These are phyloP conservation scores for Leptodactylus fuscus DNA, from an alignment of 2,113 vertebrate species.

Conservation along the genomic window DNA sequence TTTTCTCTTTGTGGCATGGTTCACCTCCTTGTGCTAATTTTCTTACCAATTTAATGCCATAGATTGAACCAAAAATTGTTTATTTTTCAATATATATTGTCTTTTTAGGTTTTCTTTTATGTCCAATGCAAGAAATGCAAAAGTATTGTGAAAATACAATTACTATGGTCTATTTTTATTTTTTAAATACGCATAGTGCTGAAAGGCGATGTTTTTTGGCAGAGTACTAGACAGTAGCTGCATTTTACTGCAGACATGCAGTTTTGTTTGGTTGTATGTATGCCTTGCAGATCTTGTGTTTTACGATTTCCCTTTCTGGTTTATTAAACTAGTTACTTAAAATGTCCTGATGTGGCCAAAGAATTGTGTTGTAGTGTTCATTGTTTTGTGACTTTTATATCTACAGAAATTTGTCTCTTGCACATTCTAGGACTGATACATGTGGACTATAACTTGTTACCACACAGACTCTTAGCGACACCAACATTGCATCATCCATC, in stretches of 20 bases:
- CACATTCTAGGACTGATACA: too few species aligned
- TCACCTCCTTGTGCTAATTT: constrained; percentile 16
- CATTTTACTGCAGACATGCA: neutral
- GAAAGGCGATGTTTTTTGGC: neutral
- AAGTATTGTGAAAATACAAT: neutral
- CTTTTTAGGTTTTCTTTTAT: neutral
- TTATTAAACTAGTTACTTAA: constrained; percentile 76
- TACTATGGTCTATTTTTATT: neutral
- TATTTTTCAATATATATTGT: neutral
- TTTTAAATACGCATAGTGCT: neutral
- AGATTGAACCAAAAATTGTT: constrained; percentile 4
- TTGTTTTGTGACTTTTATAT: too few species aligned
- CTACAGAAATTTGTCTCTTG: too few species aligned
- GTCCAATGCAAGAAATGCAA: neutral
- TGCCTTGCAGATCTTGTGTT: constrained; percentile 62
- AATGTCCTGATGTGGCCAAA: neutral
- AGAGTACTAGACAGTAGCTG: neutral
- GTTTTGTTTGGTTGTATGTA: constrained; percentile 67
- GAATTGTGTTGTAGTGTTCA: neutral
- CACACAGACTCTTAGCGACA: too few species aligned
- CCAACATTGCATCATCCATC: too few species aligned
- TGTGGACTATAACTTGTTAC: too few species aligned
- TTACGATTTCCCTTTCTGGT: constrained; percentile 63
- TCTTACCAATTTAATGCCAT: neutral
- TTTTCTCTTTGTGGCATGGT: neutral